Base-by-base conservation (phyloP, 2,888 invertebrate species). In the Dusona sp. region DNA sequence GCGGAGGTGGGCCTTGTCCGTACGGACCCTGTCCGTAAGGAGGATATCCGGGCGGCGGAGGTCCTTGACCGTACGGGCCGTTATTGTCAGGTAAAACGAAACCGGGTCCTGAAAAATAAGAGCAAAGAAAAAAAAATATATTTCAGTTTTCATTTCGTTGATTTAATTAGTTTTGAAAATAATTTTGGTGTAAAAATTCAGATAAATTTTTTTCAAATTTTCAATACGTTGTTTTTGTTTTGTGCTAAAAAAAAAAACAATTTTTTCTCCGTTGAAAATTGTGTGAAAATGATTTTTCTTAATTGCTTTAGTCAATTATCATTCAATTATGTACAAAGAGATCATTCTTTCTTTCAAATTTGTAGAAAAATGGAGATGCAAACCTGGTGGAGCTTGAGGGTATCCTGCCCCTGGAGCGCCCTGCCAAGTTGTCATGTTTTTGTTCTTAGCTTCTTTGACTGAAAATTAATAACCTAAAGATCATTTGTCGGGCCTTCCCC, bases 341-440 rank as follows among this genome's bases (percentile, higher is more conserved):
- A 16, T 77, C 11, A 42, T 25, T 45, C n/a, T 61, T 36, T 42
- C 19, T 36, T 61, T 51, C 36, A 4, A 75, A 79, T 33, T 70
- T 75, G 68, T 67, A 82, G 57, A 84, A 54, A 85, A 87, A 72
- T 54, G 72, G 88, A 87, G 73, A 89, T 89, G 80, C 89, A 84
- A 91, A 94, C 94, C 94, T 94, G 94, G 94, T 92, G 93, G 94
- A 88, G 92, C 92, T 88, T 93, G 92, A 89, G 93, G 92, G 91
- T 83, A 93, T 90, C 93, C 94, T 68, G 91, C 88, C 88, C 92
- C 92, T 65, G 92, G 93, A 89, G 91, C 89, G 88, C 90, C 91
- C 90, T 93, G 93, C 94, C 94, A 94, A 87, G 92, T 93, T 79
- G 94, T 88, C 94, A 94, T 94, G 33, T 92, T 91, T 93, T 89